Conservation (phyloP, 1,140 invertebrate genomes). For the Drosophila suzukii region DNA sequence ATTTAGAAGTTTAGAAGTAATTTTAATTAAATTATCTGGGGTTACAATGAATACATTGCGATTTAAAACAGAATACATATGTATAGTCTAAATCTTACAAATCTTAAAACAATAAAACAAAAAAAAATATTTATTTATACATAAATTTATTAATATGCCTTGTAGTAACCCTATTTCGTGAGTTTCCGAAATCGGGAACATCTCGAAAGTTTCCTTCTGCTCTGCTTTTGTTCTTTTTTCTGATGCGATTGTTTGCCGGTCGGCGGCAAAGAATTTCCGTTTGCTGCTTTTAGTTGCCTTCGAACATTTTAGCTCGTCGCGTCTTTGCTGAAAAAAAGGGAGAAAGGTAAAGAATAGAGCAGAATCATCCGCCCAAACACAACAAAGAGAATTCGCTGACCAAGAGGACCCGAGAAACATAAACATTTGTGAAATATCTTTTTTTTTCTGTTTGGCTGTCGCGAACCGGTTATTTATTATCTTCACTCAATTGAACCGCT, state of each 20-base stretch:
- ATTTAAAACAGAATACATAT: background rate
- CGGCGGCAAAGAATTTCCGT: conserved; percentile 39
- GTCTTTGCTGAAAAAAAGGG: conserved; percentile 46
- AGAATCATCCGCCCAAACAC: conserved; percentile 15
- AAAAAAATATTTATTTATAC: background rate
- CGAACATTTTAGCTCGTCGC: conserved; percentile 70
- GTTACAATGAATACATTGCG: no score
- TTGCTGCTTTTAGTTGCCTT: conserved; percentile 61
- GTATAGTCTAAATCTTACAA: background rate
- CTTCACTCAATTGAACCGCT: conserved; percentile 9
- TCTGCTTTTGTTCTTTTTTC: conserved; percentile 32
- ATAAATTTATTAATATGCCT: no score
- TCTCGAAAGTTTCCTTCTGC: conserved; percentile 3
- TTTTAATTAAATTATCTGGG: no score
- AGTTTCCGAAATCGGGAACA: conserved; percentile 12
- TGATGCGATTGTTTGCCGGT: conserved; percentile 44
- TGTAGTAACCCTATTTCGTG: background rate
- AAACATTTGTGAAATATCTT: background rate
- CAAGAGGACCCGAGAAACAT: conserved; percentile 19
- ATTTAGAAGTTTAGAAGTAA: no score
- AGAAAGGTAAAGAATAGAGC: conserved; percentile 10
- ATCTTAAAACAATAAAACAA: background rate
- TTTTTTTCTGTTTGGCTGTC: conserved; percentile 4
- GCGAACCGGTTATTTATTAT: conserved; percentile 34
- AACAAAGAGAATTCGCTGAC: conserved; percentile 8